Evolutionary conservation across 2,888 invertebrate genomes (phyloP).

Genomic region (Cecidostiba fungosa): DNA sequence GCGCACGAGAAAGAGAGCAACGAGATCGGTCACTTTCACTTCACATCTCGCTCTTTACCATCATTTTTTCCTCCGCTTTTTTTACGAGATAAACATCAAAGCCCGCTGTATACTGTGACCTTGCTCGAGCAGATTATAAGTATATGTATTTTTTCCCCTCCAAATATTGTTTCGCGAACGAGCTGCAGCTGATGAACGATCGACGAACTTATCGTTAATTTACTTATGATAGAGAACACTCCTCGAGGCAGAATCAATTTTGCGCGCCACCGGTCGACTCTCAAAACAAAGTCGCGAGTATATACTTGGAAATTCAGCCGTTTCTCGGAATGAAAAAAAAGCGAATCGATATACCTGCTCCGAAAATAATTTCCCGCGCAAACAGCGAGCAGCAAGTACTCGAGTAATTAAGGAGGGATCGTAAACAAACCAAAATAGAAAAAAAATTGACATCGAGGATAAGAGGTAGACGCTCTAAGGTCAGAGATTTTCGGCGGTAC

Average conservation of each 20-base stretch:
- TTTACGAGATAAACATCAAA: neutral
- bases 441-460: neutral
- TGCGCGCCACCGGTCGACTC: neutral
- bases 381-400: neutral
- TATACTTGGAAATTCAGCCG: neutral
- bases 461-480: neutral
- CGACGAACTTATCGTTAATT: neutral
- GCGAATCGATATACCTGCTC: neutral
- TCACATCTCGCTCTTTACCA: neutral
- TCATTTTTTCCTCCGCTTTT: neutral
- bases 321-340: neutral
- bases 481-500: conserved; percentile 25
- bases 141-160: neutral
- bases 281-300: neutral
- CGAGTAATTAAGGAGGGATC: neutral
- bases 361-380: neutral
- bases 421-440: neutral
- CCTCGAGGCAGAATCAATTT: neutral
- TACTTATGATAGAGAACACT: neutral
- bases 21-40: conserved; percentile 32
- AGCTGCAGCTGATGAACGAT: too few relatives aligned
- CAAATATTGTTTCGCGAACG: neutral
- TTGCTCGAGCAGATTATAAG: neutral
- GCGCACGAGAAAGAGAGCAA: conserved; percentile 11
- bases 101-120: neutral